Evolutionary conservation across 2,113 vertebrate species (phyloP), one percentile per base, ranked within the genome.

Genomic region (Corythornis cristatus): DNA sequence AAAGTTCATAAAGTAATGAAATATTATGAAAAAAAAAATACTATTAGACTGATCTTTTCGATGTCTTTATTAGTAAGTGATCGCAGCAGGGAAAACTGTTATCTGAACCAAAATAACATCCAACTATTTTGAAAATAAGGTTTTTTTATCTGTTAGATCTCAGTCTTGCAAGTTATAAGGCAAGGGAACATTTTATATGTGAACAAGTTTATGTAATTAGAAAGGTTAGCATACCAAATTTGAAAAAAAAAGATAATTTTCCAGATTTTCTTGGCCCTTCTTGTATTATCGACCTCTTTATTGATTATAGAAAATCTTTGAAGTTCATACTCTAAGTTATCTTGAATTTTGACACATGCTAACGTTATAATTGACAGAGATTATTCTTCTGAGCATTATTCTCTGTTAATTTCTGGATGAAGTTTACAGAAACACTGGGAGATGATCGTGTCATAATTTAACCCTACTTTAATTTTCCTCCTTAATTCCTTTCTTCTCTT

Each of bases 101-200:
- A n/a, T n/a, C n/a, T 45, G 9, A 58, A 35, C 4, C 13, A 50
- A 72, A 83, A 35, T 11, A 53, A 5, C 4, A 42, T 18, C 12
- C 16, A 56, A 12, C 20, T 77, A 23, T 54, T 50, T 66, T 43
- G 2, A 37, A 65, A 76, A 54, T 33, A 22, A 54, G 9, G 9
- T 3, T 16, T 29, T 8, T 33, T 8, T 1, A 18, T 57, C 7
- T 60, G 1, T 11, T 21, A 3, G 1, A 5, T 46, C 5, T 48
- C 45, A 71, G 19, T 22, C 13, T 84, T 71, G 68, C 33, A 70
- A 28, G 18, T 13, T 29, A 5, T 15, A 22, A 68, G 7, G 11
- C 8, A 61, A 67, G 3, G 17, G 12, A 31, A 19, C 5, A 26
- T 42, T 88, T 85, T 64, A 5, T 8, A 28, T 42, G 7, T n/a